phyloP scores from a whole-genome alignment of 1,140 invertebrate species.

The Hylaeus anthracinus region DNA sequence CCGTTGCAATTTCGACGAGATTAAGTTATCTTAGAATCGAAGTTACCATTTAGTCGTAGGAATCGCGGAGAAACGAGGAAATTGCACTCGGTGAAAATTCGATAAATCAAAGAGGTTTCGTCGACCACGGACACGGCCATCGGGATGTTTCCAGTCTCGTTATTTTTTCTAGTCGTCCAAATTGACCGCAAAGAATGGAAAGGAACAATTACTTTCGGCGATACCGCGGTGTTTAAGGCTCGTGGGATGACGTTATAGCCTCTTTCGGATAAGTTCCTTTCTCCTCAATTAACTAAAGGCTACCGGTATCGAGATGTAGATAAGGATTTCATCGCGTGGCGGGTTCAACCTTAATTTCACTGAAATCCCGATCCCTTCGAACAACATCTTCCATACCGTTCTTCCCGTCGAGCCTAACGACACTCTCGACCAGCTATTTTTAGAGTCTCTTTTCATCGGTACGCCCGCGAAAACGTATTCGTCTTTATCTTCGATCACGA shows the following conservation, averaged over 20 bases:
- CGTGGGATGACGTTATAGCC: slow-evolving; percentile 53
- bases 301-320: slow-evolving; percentile 65
- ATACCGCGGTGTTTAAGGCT: slow-evolving; percentile 58
- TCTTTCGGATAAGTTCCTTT: slow-evolving; percentile 63
- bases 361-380: slow-evolving; percentile 47
- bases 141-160: neutral
- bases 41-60: neutral
- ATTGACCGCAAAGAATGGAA: slow-evolving; percentile 31
- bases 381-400: slow-evolving; percentile 38
- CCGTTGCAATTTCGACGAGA: too few species aligned
- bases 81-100: too few species aligned
- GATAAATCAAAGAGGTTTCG: neutral
- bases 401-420: slow-evolving; percentile 29
- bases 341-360: slow-evolving; percentile 63
- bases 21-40: too few species aligned
- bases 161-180: slow-evolving; percentile 44
- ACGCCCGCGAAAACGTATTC: neutral
- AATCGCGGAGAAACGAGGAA: too few species aligned
- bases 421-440: slow-evolving; percentile 10
- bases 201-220: slow-evolving; percentile 61
- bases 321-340: slow-evolving; percentile 68
- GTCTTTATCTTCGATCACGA: slow-evolving; percentile 1
- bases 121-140: neutral
- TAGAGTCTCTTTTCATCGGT: neutral
- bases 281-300: slow-evolving; percentile 69